Evolutionary conservation across 1,140 invertebrate species (phyloP).

Genomic region (Globodera ellingtonae): DNA sequence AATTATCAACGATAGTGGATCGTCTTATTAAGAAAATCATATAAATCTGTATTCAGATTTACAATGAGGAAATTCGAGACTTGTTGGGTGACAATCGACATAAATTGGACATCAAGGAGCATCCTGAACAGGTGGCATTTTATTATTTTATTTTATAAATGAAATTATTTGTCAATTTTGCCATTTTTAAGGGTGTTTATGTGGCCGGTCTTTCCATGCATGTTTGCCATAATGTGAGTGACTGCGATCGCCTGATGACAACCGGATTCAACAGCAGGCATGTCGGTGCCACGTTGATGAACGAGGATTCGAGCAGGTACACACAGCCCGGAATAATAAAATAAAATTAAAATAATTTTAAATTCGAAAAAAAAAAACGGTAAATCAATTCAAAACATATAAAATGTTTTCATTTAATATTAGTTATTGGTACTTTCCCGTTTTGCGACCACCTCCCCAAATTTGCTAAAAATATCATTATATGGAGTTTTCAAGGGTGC

Average conservation of each 20-base stretch:
- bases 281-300: constrained; percentile 81
- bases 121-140: constrained; percentile 71
- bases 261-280: constrained; percentile 77
- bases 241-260: constrained; percentile 77
- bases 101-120: constrained; percentile 79
- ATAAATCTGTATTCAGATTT: constrained; percentile 71
- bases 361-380: no score
- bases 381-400: no score
- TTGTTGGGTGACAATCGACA: constrained; percentile 75
- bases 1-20: no score
- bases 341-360: constrained; percentile 62
- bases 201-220: constrained; percentile 78
- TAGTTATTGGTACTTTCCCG: no score
- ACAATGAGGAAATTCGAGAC: constrained; percentile 82
- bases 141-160: not conserved
- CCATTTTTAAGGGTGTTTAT: constrained; percentile 73
- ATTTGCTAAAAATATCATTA: no score
- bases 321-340: not conserved
- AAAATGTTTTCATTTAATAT: no score
- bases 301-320: constrained; percentile 76
- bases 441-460: no score
- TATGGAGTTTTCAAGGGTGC: no score
- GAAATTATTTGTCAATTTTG: not conserved
- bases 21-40: no score
- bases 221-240: constrained; percentile 76